A percentile compares a stretch with the other conserved stretches of the same genome.
phyloP scores from a whole-genome alignment of 2,888 invertebrate species.

The Oligia latruncula region DNA sequence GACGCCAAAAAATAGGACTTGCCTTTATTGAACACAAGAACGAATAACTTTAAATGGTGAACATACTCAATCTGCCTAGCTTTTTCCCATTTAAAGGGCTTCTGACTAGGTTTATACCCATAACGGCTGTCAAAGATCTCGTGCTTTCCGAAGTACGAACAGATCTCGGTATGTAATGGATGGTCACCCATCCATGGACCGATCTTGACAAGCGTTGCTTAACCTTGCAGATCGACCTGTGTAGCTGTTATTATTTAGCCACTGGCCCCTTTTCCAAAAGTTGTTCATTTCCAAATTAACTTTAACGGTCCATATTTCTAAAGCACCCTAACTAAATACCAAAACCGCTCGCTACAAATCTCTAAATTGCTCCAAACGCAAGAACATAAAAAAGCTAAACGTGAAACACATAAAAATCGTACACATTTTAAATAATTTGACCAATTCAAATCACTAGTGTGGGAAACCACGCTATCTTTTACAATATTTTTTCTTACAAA shows the following conservation, averaged over 20 bases:
- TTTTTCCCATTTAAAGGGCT: neutral
- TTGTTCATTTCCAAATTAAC: neutral
- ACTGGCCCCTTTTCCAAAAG: neutral
- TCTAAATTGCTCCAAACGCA: conserved; percentile 61
- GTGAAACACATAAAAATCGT: conserved; percentile 68
- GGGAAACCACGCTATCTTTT: conserved; percentile 79
- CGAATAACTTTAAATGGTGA: no score
- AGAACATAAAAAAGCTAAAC: conserved; percentile 60
- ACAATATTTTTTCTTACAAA: conserved; percentile 72
- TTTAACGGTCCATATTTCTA: conserved; percentile 11
- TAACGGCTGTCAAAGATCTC: no score
- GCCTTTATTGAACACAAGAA: neutral
- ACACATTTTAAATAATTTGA: conserved; percentile 67
- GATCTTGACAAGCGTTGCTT: no score
- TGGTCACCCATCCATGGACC: neutral
- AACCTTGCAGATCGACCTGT: neutral
- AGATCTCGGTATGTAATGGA: neutral
- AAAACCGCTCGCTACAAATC: conserved; percentile 54
- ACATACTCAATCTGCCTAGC: neutral
- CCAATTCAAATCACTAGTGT: conserved; percentile 79
- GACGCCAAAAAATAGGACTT: neutral
- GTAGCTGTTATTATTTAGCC: neutral
- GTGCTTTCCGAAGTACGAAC: neutral
- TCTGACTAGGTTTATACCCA: neutral
- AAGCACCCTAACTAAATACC: conserved; percentile 51